Base-by-base conservation (phyloP, 2,888 invertebrate species). In the Hypercompe scribonia region DNA sequence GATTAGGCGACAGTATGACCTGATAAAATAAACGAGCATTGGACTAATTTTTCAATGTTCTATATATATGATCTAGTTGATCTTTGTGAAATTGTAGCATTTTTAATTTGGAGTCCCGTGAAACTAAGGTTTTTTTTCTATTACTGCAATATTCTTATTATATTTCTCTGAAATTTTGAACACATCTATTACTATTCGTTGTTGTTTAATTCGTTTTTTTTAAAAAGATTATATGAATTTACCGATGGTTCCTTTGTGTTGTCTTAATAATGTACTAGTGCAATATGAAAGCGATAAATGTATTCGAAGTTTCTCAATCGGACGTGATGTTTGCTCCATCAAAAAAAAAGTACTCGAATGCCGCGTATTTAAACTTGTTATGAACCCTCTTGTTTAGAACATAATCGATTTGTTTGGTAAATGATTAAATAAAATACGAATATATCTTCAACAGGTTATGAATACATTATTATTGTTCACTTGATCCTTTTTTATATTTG, bases 401-500 rank as follows among this genome's bases (percentile, higher is more conserved):
- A 58, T 8, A 58, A 54, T 24, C 2, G n/a, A 68, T n/a, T 42
- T 39, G 28, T 42, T 65, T 64, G 46, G 18, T 46, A 36, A n/a
- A 1, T 42, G 28, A 65, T 8, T 65, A 28, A 65, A 39, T 42
- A 10, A 65, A 65, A 28, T 36, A 11, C 13, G 21, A 46, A 42
- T 24, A 54, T 54, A 54, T 21, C 13, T 15, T 34, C 33, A 46
- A 70, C 24, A 33, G 18, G 24, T n/a, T 36, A 33, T 50, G 13
- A n/a, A 50, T 34, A 34, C 70, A 42, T 34, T n/a, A 39, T 72
- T 72, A 72, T 76, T 79, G 65, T 70, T 81, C 79, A 74, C 70
- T 78, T 79, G 81, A 75, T 74, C 68, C 68, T 76, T 71, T 71
- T 67, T 80, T 78, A 33, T 66, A 54, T 72, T 72, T 70, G 63